Percentiles rank a stretch among this genome's conserved stretches.
phyloP scores from a whole-genome alignment of 2,113 vertebrate species.

The Muscicapa adusta region DNA sequence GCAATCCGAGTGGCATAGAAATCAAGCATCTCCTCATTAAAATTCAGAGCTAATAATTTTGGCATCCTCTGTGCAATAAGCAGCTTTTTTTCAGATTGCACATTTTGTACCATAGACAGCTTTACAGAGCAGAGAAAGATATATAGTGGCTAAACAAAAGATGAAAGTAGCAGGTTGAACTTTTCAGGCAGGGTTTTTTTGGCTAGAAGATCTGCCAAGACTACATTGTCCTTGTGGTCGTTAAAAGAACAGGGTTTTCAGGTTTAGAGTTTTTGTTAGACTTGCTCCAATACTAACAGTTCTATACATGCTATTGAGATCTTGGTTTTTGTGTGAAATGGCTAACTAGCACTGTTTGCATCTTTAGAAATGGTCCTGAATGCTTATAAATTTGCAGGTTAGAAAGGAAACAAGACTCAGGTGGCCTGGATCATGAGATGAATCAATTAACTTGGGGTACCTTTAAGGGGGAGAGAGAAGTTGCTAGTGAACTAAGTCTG shows the following conservation, averaged over 20 bases:
- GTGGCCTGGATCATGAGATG: not conserved
- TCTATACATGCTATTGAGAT: not conserved
- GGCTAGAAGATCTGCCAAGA: not conserved
- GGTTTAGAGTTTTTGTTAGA: not conserved
- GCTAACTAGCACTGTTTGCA: not conserved
- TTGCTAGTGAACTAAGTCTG: not conserved
- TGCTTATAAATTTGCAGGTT: not conserved
- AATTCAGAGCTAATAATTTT: constrained; percentile 34
- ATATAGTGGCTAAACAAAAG: not conserved
- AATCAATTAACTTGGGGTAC: not conserved
- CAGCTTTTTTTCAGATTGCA: not conserved
- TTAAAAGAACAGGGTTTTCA: not conserved
- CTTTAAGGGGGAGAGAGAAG: not conserved
- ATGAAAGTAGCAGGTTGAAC: not conserved
- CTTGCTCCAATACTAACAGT: not conserved
- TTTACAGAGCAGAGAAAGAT: not conserved
- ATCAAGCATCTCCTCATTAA: not conserved
- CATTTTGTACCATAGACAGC: not conserved
- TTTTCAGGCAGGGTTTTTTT: not conserved
- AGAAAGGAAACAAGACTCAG: not conserved
- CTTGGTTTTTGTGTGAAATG: not conserved
- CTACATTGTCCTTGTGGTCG: not conserved
- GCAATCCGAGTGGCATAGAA: not conserved
- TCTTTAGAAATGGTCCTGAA: not conserved
- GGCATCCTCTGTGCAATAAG: not conserved